Conservation (phyloP, 2,797 vertebrate species). For the Trachops cirrhosus region DNA sequence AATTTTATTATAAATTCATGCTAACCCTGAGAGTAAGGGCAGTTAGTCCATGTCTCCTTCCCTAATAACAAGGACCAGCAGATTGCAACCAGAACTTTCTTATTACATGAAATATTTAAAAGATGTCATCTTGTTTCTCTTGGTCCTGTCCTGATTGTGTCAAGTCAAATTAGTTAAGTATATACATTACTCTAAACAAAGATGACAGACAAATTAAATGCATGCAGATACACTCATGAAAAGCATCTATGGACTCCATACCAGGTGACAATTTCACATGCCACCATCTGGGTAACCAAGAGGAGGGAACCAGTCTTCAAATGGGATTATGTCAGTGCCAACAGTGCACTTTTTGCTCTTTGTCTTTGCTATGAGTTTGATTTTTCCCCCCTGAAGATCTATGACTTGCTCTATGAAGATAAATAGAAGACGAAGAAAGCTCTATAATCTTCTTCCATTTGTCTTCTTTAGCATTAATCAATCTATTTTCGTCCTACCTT, state of each 20-base stretch:
- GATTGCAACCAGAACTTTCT: slow-evolving; percentile 47
- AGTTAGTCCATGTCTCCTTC: slow-evolving; percentile 53
- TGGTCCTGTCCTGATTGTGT: slow-evolving; percentile 85
- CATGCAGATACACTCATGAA: slow-evolving; percentile 33
- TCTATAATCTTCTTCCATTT: not conserved
- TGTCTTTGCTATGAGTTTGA: not conserved
- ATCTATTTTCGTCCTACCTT: not conserved
- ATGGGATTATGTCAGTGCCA: not conserved
- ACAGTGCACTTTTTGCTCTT: not conserved
- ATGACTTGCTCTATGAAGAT: not conserved
- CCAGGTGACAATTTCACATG: not conserved
- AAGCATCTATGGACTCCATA: slow-evolving; percentile 9
- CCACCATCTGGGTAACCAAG: slow-evolving; percentile 43
- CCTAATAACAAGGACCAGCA: slow-evolving; percentile 78
- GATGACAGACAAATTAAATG: slow-evolving; percentile 83
- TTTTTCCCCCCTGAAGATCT: not conserved
- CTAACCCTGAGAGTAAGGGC: slow-evolving; percentile 65
- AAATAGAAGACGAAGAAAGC: not conserved
- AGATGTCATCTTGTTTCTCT: slow-evolving; percentile 78
- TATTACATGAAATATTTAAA: slow-evolving; percentile 85
- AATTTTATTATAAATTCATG: slow-evolving; percentile 81
- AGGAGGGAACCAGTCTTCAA: slow-evolving; percentile 40
- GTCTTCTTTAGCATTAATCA: not conserved
- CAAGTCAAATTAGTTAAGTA: slow-evolving; percentile 83
- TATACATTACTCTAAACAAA: slow-evolving; percentile 83